Evolutionary conservation across 2,113 vertebrate genomes (phyloP).

Genomic region (Colossoma macropomum): DNA sequence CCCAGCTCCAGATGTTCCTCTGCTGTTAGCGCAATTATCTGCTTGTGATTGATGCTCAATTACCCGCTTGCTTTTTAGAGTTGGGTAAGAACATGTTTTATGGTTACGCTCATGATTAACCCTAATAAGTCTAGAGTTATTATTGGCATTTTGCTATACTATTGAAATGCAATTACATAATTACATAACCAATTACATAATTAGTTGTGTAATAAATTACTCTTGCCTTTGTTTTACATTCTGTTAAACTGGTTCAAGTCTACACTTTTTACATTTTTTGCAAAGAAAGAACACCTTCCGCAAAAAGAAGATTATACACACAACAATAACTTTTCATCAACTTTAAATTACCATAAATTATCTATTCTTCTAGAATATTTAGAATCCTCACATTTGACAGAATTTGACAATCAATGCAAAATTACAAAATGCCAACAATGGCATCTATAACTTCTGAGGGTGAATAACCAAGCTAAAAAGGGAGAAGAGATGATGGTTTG

Average conservation of each 20-base stretch:
- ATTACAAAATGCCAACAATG: neutral
- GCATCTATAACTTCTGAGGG: no score
- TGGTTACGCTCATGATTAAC: neutral
- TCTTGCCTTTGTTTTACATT: neutral
- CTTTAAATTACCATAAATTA: neutral
- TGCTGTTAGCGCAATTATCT: constrained; percentile 1
- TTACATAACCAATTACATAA: neutral
- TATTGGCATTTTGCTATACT: neutral
- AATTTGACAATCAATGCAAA: neutral
- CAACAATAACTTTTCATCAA: no score
- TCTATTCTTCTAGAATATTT: neutral
- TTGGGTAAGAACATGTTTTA: neutral
- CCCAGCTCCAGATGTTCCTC: constrained; percentile 54
- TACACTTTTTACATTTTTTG: no score
- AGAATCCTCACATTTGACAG: no score
- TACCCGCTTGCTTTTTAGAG: neutral
- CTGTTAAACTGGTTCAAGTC: neutral
- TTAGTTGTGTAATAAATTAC: neutral
- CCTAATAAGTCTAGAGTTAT: neutral
- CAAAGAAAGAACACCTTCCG: no score
- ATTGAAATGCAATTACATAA: neutral
- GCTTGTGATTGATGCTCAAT: constrained; percentile 35
- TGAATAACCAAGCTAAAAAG: neutral
- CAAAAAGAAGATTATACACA: no score
- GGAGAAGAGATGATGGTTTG: neutral